Conservation (phyloP, 1,140 invertebrate genomes). For the Zaprionus inermis region DNA sequence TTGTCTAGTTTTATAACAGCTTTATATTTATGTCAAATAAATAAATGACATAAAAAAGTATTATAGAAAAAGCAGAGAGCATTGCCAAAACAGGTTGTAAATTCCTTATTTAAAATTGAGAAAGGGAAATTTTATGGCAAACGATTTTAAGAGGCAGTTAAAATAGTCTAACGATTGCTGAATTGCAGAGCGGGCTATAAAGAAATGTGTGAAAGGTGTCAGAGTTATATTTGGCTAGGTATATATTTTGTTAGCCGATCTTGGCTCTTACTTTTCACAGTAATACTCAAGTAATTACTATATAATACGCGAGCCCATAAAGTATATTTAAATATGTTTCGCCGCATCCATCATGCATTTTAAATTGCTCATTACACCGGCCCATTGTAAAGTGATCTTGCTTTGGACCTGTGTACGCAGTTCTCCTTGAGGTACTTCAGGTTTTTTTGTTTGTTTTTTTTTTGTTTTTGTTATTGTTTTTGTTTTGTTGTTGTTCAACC, state of each 20-base stretch:
- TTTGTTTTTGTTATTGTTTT: conserved; percentile 34
- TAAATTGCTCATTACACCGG: conserved; percentile 25
- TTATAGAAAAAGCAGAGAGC: neutral
- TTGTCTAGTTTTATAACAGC: neutral
- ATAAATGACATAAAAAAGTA: neutral
- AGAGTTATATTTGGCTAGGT: neutral
- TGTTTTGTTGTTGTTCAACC: conserved; percentile 35
- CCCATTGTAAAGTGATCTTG: conserved; percentile 43
- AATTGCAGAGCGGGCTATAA: neutral
- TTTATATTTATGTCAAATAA: neutral
- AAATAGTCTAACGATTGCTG: neutral
- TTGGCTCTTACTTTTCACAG: neutral
- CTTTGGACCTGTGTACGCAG: conserved; percentile 16
- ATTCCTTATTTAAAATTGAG: neutral
- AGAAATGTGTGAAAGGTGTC: too few species aligned
- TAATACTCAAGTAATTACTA: neutral
- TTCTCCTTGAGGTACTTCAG: conserved; percentile 49
- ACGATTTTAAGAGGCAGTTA: neutral
- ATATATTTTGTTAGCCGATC: neutral
- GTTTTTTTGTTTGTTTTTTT: conserved; percentile 36
- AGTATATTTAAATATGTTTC: conserved; percentile 15
- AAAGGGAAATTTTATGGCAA: neutral
- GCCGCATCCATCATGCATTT: conserved; percentile 2
- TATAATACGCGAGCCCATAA: neutral
- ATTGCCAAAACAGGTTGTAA: neutral